These are phyloP conservation scores for Sycophila texana DNA, from an alignment of 2,888 invertebrate genomes.

Conservation along the genomic window DNA sequence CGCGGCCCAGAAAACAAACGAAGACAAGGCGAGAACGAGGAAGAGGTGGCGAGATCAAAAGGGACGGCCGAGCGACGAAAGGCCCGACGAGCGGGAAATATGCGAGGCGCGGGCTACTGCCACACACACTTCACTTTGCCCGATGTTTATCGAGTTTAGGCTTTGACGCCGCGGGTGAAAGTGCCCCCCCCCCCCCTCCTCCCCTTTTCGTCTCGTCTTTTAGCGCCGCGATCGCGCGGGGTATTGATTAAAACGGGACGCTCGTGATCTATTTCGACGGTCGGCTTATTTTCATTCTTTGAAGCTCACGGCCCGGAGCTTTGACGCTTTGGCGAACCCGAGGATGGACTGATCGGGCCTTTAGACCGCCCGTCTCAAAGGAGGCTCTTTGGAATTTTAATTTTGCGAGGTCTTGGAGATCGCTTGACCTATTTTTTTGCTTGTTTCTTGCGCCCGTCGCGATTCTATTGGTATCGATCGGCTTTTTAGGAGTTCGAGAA, in stretches of 20 bases:
- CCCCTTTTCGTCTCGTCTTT: background rate
- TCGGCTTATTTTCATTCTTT: slow-evolving; percentile 4
- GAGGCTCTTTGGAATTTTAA: no score
- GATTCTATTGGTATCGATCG: no score
- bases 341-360: background rate
- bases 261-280: slow-evolving; percentile 35
- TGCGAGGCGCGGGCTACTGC: background rate
- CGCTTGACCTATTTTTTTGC: no score
- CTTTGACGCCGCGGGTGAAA: slow-evolving; percentile 42
- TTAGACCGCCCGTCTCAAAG: no score
- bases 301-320: background rate
- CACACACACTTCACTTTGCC: background rate
- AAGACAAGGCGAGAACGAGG: slow-evolving; percentile 12
- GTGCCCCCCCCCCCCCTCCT: background rate
- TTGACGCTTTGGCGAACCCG: background rate
- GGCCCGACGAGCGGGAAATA: background rate
- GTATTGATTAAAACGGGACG: slow-evolving; percentile 11
- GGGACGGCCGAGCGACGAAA: slow-evolving; percentile 1
- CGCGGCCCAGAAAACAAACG: slow-evolving; percentile 18
- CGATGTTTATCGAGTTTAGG: slow-evolving; percentile 38
- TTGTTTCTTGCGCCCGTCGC: no score
- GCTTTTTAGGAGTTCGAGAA: no score
- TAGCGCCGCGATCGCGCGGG: background rate
- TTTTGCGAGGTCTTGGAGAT: no score
- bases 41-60: slow-evolving; percentile 13